Base-by-base conservation (phyloP, 2,888 invertebrate genomes). In the Isoperla grammatica region DNA sequence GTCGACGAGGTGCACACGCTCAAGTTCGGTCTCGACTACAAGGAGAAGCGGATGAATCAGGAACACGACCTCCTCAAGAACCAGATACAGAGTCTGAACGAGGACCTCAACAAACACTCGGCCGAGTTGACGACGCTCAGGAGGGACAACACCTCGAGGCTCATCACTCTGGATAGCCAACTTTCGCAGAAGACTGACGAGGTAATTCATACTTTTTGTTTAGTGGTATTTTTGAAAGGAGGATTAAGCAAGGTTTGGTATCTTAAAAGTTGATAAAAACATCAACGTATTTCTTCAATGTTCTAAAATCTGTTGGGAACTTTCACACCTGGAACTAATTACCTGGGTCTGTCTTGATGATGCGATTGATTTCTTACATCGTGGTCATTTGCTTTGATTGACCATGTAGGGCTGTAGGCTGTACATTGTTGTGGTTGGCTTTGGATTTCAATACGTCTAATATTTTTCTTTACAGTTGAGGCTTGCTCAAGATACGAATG, bases 31-130 rank as follows among this genome's bases (percentile, higher is more conserved):
- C 73, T 92, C 19, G 88, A 88, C 69, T 87, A 85, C 72, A 88
- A 87, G 68, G 93, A 94, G 74, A 88, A 88, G 69, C 82, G 90
- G 17, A 79, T 94, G 68, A 89, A 91, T 68, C 88, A 90, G 71
- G 95, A 95, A 74, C 82, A 86, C 68, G 77, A 79, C 5, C 80
- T 92, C 67, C 74, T 92, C 23, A 83, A 84, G 65, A 86, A 87
- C 65, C 91, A 94, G 78, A 85, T 93, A 66, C 82, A 86, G 67
- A 81, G 85, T 59, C 75, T 95, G 23, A 86, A 86, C 61, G 83
- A 86, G 69, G 92, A 95, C 74, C 77, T 95, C 13, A 84, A 86
- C 64, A 83, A 87, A 61, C 84, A 87, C 66, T 87, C 87, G 56
- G 82, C 86, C 11, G 91, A 95, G 74, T 74, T 93, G 46, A 83